Evolutionary conservation across 2,888 invertebrate genomes (phyloP), one percentile per base, ranked within the genome.

Genomic region (Caenorhabditis becei): DNA sequence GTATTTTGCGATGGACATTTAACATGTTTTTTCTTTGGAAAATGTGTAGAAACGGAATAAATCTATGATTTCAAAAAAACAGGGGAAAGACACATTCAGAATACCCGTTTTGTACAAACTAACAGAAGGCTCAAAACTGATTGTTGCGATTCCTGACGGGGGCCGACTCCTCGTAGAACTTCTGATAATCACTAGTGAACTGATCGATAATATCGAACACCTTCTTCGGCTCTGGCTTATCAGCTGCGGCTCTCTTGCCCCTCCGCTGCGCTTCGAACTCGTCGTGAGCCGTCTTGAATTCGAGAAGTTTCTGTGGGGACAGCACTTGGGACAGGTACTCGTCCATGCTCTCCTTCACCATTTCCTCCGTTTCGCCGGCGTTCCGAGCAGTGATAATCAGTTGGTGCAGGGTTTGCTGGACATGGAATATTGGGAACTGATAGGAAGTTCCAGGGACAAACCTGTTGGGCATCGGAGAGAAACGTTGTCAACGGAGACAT

Each of bases 331-430:
- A 53, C 26, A 80, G 41, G 58, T 80, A 80, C 24, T 80, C 77
- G 53, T 80, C 80, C 80, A 80, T 80, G 41, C 77, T 75, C 37
- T 80, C 80, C 28, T 66, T 66, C 11, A 80, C 77, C 70, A 75
- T 66, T 28, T 71, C 71, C 49, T 80, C 80, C 26, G 71, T 59
- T n/a, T 65, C 80, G 1, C 80, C 80, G 11, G 75, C 47, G 23
- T 59, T 71, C 35, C 80, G 51, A n/a, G 75, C 75, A 2, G 71
- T 49, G 7, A 77, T 67, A n/a, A 80, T 77, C 10, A 80, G 49
- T 26, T 80, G 56, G 35, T 80, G 80, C 1, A 80, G 71, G 2
- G 80, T 71, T 80, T 67, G 51, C 80, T 80, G 54, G 23, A 74
- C n/a, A n/a, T n/a, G n/a, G n/a, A n/a, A n/a, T n/a, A n/a, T n/a